phyloP scores from a whole-genome alignment of 2,797 vertebrate genomes.

The Crax fasciolata region DNA sequence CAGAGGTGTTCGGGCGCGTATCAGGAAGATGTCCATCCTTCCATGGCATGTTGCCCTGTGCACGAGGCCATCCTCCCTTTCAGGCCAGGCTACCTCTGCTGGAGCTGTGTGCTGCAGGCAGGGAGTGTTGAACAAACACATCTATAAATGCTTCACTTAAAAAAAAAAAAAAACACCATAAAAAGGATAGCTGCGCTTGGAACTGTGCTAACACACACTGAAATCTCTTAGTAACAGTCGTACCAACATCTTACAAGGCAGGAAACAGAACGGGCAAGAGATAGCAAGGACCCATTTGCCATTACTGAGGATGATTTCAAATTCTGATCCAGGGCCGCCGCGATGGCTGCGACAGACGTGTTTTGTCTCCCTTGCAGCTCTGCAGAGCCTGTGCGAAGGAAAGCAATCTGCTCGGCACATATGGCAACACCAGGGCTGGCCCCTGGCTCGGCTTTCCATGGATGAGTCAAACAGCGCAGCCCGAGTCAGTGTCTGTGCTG shows the following conservation, averaged over 20 bases:
- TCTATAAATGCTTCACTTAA: background rate
- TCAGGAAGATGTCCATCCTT: background rate
- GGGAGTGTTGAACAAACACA: background rate
- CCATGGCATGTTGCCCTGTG: background rate
- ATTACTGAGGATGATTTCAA: background rate
- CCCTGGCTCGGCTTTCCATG: accelerated
- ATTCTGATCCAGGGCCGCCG: background rate
- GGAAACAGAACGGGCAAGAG: constrained; percentile 39
- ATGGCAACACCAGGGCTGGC: background rate
- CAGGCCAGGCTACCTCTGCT: background rate
- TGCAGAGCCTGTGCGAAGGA: background rate
- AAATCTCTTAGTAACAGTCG: background rate
- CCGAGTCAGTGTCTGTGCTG: background rate
- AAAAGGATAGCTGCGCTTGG: background rate
- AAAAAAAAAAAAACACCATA: background rate
- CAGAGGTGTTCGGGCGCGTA: accelerated
- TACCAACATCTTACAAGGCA: background rate
- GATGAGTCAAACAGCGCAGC: background rate
- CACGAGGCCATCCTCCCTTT: background rate
- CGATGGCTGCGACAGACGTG: accelerated
- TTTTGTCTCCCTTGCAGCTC: background rate
- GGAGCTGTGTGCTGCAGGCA: background rate
- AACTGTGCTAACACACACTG: accelerated
- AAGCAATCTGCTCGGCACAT: background rate
- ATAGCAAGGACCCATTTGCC: background rate